A percentile compares a stretch with the other conserved stretches of the same genome.
Evolutionary conservation across 2,113 vertebrate species (phyloP).

Genomic region (Argyrosomus japonicus): DNA sequence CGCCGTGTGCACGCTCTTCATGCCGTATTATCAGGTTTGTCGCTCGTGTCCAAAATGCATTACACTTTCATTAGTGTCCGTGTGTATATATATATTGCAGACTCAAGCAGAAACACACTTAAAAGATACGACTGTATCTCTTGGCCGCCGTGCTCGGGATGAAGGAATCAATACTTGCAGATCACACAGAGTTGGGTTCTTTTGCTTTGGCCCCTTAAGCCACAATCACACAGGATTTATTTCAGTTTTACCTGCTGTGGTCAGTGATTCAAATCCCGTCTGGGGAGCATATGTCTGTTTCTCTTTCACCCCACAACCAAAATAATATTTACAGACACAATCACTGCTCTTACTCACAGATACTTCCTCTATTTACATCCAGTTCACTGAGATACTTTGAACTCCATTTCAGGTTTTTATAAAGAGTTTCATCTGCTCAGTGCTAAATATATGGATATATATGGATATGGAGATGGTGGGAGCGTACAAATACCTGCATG

Average conservation of each 20-base stretch:
- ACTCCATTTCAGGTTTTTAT: background rate
- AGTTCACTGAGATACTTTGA: background rate
- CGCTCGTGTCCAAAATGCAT: background rate
- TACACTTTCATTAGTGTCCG: background rate
- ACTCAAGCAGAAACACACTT: background rate
- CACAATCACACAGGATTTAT: background rate
- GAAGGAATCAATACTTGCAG: conserved; percentile 5
- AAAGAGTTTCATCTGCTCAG: background rate
- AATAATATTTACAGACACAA: background rate
- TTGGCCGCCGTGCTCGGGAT: background rate
- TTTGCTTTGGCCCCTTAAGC: background rate
- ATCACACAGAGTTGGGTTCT: background rate
- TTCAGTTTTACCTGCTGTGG: background rate
- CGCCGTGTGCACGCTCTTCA: conserved; percentile 95
- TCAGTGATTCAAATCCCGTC: background rate
- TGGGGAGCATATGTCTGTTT: background rate
- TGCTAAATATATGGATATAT: too few relatives aligned
- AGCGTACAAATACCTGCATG: too few relatives aligned
- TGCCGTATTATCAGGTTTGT: conserved; percentile 92
- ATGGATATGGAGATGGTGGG: too few relatives aligned
- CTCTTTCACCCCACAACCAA: background rate
- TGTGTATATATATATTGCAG: background rate
- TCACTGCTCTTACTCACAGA: background rate
- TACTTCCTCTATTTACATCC: background rate
- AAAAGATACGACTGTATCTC: background rate